Evolutionary conservation across 1,140 invertebrate species (phyloP), one percentile per base, ranked within the genome.

Genomic region (Sogatella furcifera): DNA sequence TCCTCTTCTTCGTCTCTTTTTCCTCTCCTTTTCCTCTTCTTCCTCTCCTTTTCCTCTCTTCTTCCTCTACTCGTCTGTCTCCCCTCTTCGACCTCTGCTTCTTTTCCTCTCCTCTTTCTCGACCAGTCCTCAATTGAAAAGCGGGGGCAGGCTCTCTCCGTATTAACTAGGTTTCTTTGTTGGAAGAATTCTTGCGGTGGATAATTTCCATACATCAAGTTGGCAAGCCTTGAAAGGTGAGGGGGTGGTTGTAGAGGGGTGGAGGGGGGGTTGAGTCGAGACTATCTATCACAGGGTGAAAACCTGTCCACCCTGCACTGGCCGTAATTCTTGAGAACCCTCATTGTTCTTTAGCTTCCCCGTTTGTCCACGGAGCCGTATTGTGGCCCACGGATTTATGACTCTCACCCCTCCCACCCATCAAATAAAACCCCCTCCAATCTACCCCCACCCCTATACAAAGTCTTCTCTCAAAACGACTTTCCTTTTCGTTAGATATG

Each of bases 171-270:
- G 46, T 49, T 49, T 49, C 46, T 49, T 49, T 49, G 46, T 49
- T 49, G 46, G 46, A 19, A 19, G 46, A 49, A 49, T 49, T 49
- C 46, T 49, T 49, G 46, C 46, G 28, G 54, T 24, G 22, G 54
- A 55, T 55, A 24, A 55, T 55, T 55, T 55, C 54, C 54, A 55
- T 55, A 55, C 22, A 55, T 55, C 54, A 55, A 55, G 22, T 24
- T 34, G 54, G 54, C 54, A 34, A 55, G 31, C 15, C 46, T 19
- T 19, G 46, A 17, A 49, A 49, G 46, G 46, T 22, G 21, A 19
- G 17, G 46, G 8, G 46, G 15, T 5, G 21, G 14, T 4, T 2
- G 17, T 5, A 9, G 43, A 14, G 9, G 21, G 21, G 46, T 22
- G 21, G 15, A n/a, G 46, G 8, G 14, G 54, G 54, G 22, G 22